Conservation (phyloP, 2,888 invertebrate species). For the Buathra laborator region DNA sequence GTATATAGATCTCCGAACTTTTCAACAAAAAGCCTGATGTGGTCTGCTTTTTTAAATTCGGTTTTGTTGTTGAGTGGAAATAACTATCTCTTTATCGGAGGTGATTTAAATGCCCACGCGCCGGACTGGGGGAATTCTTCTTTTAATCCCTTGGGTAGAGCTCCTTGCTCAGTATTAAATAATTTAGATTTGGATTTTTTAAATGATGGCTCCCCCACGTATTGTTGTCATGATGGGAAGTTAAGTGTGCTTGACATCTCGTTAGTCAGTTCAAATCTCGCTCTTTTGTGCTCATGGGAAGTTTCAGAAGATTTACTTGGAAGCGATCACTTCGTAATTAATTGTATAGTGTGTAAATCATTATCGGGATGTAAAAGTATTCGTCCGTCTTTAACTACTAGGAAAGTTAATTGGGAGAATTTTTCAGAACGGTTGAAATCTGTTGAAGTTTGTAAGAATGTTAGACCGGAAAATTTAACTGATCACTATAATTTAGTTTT, state of each 20-base stretch:
- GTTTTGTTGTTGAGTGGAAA: neutral
- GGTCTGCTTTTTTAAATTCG: neutral
- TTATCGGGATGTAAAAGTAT: no score
- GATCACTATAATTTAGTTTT: neutral
- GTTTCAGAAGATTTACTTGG: neutral
- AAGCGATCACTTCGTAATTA: neutral
- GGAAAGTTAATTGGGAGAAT: no score
- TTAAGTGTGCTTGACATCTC: neutral
- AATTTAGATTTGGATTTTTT: neutral
- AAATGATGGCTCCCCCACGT: neutral
- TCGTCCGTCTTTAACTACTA: no score
- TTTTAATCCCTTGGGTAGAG: neutral
- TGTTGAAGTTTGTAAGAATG: neutral
- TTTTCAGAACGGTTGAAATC: no score
- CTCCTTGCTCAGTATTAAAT: neutral
- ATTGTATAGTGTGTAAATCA: neutral
- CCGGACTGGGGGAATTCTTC: neutral
- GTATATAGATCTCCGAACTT: neutral
- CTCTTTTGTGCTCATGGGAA: neutral
- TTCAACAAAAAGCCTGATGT: constrained; percentile 2
- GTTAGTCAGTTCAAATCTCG: neutral
- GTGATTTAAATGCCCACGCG: neutral
- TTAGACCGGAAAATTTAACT: neutral
- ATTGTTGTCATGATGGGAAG: neutral
- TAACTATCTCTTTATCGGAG: neutral